phyloP scores from a whole-genome alignment of 2,113 vertebrate species.

The Prunella himalayana region DNA sequence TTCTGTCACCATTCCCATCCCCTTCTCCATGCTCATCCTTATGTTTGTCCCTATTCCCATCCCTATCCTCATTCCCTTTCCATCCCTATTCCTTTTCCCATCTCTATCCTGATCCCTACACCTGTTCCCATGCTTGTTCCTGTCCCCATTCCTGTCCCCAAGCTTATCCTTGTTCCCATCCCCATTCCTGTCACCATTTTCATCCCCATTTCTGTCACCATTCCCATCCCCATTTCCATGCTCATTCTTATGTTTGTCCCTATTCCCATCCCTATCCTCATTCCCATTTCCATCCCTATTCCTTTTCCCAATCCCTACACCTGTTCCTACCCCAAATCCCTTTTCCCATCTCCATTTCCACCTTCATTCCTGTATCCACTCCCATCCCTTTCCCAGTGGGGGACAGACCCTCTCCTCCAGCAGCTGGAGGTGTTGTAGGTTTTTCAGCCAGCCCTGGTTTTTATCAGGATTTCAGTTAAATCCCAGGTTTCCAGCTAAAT shows the following conservation, averaged over 20 bases:
- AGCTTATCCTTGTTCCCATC: too few relatives aligned
- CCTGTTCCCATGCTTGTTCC: too few relatives aligned
- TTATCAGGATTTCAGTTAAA: not conserved
- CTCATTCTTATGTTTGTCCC: not conserved
- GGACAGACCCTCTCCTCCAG: not conserved
- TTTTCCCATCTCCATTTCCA: not conserved
- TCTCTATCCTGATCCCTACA: too few relatives aligned
- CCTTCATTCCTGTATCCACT: not conserved
- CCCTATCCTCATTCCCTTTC: not conserved
- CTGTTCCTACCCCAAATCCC: not conserved
- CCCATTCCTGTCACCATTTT: too few relatives aligned
- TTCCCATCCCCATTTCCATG: not conserved
- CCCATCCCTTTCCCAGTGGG: rapidly evolving
- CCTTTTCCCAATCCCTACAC: not conserved
- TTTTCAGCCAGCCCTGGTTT: not conserved
- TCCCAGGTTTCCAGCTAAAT: not conserved
- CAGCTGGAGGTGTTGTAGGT: rapidly evolving
- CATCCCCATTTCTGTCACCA: too few relatives aligned
- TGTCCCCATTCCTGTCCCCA: too few relatives aligned
- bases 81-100: too few relatives aligned
- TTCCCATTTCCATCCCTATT: too few relatives aligned
- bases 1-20: not conserved
- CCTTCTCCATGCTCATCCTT: too few relatives aligned
- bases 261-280: too few relatives aligned
- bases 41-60: too few relatives aligned